Percentiles rank a stretch among this genome's conserved stretches.
These are phyloP conservation scores for Aradophagus sp. DNA, from an alignment of 1,140 invertebrate species.

Conservation along the genomic window DNA sequence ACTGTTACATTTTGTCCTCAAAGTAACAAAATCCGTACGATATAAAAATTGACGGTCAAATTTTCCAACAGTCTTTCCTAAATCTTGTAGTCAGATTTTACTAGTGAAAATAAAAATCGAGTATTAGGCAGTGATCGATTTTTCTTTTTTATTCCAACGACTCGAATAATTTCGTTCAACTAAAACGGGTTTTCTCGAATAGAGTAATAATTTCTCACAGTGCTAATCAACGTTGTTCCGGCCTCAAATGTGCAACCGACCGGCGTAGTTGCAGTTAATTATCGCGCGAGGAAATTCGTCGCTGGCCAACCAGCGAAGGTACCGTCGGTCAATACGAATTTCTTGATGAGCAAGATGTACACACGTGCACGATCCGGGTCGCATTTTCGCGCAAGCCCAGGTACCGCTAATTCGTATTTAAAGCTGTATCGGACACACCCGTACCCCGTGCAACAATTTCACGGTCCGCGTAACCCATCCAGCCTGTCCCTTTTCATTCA, in stretches of 20 bases:
- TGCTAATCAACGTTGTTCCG: slow-evolving; percentile 10
- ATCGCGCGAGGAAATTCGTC: slow-evolving; percentile 11
- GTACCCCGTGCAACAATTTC: slow-evolving; percentile 69
- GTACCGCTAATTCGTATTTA: slow-evolving; percentile 71
- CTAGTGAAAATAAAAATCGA: too few relatives aligned
- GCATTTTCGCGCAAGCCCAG: slow-evolving; percentile 55
- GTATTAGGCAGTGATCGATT: too few relatives aligned
- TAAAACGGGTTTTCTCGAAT: too few relatives aligned
- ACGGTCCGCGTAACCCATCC: slow-evolving; percentile 66
- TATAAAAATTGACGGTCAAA: too few relatives aligned
- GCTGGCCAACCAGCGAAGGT: slow-evolving; percentile 1
- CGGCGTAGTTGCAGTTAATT: slow-evolving; percentile 19
- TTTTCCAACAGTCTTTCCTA: too few relatives aligned
- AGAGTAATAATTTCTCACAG: too few relatives aligned
- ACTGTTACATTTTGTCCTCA: too few relatives aligned
- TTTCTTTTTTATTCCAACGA: too few relatives aligned
- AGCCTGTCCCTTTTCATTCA: slow-evolving; percentile 34
- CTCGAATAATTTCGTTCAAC: too few relatives aligned
- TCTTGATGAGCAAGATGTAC: slow-evolving; percentile 49
- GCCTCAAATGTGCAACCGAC: background rate
- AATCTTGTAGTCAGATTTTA: too few relatives aligned
- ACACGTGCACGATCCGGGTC: slow-evolving; percentile 24
- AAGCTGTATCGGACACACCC: slow-evolving; percentile 69
- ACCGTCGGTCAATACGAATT: slow-evolving; percentile 26
- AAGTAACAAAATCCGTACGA: too few relatives aligned